Evolutionary conservation across 2,797 vertebrate genomes (phyloP).

Genomic region (Megalops cyprinoides): DNA sequence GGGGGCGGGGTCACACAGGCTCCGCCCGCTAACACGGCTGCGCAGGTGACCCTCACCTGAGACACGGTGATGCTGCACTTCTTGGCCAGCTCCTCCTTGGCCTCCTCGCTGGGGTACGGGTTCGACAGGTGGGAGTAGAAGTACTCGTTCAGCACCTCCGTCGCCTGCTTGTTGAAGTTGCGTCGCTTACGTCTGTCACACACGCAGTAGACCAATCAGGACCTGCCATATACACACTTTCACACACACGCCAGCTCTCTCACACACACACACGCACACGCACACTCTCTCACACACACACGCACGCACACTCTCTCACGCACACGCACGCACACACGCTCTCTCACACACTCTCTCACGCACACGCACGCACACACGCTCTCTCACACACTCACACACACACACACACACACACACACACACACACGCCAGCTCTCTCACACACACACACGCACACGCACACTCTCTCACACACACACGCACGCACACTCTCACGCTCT

Average conservation of each 20-base stretch:
- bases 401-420: too few relatives aligned
- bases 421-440: too few relatives aligned
- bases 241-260: neutral
- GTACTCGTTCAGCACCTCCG: constrained; percentile 82
- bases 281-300: neutral
- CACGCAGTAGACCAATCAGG: neutral
- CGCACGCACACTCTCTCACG: neutral
- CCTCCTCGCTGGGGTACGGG: constrained; percentile 84
- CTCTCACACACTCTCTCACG: too few relatives aligned
- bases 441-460: too few relatives aligned
- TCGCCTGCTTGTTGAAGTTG: constrained; percentile 85
- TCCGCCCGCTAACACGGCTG: too few relatives aligned
- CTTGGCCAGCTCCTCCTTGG: constrained; percentile 83
- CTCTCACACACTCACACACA: too few relatives aligned
- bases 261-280: neutral
- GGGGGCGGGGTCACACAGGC: too few relatives aligned
- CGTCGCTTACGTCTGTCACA: constrained; percentile 69
- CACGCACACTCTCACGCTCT: too few relatives aligned
- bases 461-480: too few relatives aligned
- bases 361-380: too few relatives aligned
- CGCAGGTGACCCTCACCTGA: constrained; percentile 78
- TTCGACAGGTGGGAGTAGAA: constrained; percentile 86
- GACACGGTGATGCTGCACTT: constrained; percentile 80
- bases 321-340: too few relatives aligned
- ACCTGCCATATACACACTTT: neutral